phyloP scores from a whole-genome alignment of 2,113 vertebrate genomes.

The Gallinago paraguaiae region DNA sequence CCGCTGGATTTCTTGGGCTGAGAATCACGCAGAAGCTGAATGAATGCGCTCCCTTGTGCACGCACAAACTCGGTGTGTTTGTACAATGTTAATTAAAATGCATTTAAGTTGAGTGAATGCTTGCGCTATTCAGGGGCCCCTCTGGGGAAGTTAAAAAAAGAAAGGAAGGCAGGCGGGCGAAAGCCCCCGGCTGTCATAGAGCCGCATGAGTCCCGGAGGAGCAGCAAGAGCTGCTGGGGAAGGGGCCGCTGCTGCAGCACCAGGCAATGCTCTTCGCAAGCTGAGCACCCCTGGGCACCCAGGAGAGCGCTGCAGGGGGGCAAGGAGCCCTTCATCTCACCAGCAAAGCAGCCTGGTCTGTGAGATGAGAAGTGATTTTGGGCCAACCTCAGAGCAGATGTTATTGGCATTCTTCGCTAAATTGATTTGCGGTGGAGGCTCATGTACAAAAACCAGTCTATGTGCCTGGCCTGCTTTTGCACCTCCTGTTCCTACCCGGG shows the following conservation, averaged over 20 bases:
- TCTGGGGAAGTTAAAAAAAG: slow-evolving; percentile 3
- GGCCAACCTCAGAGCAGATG: background rate
- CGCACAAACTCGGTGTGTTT: slow-evolving; percentile 19
- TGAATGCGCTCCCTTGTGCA: slow-evolving; percentile 4
- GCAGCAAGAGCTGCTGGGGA: slow-evolving; percentile 29
- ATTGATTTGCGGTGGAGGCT: background rate
- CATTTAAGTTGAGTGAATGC: slow-evolving; percentile 64
- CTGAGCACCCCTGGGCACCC: background rate
- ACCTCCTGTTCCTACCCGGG: accelerated
- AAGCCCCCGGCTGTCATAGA: background rate
- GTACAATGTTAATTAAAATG: slow-evolving; percentile 69
- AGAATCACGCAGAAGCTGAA: background rate
- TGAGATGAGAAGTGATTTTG: background rate
- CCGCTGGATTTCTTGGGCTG: background rate
- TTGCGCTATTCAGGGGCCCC: background rate
- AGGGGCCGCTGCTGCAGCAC: background rate
- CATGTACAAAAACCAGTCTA: background rate
- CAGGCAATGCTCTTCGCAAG: background rate
- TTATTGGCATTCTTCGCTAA: background rate
- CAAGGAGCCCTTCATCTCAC: background rate
- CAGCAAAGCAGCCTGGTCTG: slow-evolving; percentile 16
- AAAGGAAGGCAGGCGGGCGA: background rate
- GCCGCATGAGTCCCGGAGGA: background rate
- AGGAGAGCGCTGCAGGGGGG: background rate
- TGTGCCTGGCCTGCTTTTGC: background rate